Percentiles rank a stretch among this genome's conserved stretches.
Evolutionary conservation across 2,113 vertebrate genomes (phyloP).

Genomic region (Zosterops borbonicus): DNA sequence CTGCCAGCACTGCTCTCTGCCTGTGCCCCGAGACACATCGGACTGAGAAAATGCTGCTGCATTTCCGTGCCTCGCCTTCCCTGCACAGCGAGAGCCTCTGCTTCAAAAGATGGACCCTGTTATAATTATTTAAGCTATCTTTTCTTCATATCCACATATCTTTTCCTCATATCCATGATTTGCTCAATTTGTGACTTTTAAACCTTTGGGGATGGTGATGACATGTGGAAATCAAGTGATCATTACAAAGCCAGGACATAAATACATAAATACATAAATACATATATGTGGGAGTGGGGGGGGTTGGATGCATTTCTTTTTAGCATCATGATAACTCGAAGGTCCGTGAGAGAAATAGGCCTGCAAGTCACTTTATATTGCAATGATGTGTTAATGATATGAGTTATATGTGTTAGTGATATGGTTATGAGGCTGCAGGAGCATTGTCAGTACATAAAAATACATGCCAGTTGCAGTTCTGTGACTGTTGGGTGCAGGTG

Average conservation of each 20-base stretch:
- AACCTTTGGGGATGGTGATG: not conserved
- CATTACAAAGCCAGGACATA: not conserved
- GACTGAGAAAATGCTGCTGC: not conserved
- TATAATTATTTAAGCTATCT: not conserved
- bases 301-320: not conserved
- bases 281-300: rapidly evolving
- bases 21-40: no score
- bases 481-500: not conserved
- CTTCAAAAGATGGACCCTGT: not conserved
- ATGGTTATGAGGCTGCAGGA: not conserved
- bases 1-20: rapidly evolving
- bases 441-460: not conserved
- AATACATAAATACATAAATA: not conserved
- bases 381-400: rapidly evolving
- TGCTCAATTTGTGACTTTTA: not conserved
- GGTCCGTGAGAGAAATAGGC: not conserved
- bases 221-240: not conserved
- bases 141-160: not conserved
- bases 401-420: no score
- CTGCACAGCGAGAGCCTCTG: not conserved
- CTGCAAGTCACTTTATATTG: not conserved
- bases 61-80: rapidly evolving
- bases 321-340: not conserved
- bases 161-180: not conserved
- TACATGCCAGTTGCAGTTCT: not conserved